These are phyloP conservation scores for Trachymyrmex cornetzi DNA, from an alignment of 1,140 invertebrate genomes.

Conservation along the genomic window DNA sequence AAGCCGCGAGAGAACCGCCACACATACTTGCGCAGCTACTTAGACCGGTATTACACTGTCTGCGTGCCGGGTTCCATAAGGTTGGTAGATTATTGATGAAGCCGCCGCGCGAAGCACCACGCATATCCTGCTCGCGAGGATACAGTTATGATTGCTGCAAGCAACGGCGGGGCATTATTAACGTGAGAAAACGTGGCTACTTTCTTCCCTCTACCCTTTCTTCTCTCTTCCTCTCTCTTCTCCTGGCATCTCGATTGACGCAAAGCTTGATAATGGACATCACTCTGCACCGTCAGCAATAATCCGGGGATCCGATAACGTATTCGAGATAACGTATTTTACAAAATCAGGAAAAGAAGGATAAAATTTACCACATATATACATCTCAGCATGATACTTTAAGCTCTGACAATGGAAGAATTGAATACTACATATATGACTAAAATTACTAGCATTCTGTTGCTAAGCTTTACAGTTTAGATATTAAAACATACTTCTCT, in stretches of 20 bases:
- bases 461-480: not conserved
- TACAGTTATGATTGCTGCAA: conserved; percentile 82
- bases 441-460: not conserved
- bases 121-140: conserved; percentile 66
- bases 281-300: conserved; percentile 44
- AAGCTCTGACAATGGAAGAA: not conserved
- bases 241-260: not conserved
- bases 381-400: not conserved
- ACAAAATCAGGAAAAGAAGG: not conserved
- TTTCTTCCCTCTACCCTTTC: not conserved
- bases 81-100: conserved; percentile 76
- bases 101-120: conserved; percentile 44
- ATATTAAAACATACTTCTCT: not conserved
- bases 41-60: conserved; percentile 62
- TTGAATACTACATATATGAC: not conserved
- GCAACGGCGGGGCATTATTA: conserved; percentile 74
- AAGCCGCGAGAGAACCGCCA: conserved; percentile 28
- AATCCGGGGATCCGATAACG: not conserved
- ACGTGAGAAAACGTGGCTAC: conserved; percentile 79
- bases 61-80: conserved; percentile 63
- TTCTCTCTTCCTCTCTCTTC: not conserved
- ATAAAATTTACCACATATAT: not conserved
- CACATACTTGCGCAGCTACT: conserved; percentile 60
- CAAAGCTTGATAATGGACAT: conserved; percentile 59
- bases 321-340: not conserved